These are phyloP conservation scores for Scolopax mira DNA, from an alignment of 2,113 vertebrate genomes.

Conservation along the genomic window DNA sequence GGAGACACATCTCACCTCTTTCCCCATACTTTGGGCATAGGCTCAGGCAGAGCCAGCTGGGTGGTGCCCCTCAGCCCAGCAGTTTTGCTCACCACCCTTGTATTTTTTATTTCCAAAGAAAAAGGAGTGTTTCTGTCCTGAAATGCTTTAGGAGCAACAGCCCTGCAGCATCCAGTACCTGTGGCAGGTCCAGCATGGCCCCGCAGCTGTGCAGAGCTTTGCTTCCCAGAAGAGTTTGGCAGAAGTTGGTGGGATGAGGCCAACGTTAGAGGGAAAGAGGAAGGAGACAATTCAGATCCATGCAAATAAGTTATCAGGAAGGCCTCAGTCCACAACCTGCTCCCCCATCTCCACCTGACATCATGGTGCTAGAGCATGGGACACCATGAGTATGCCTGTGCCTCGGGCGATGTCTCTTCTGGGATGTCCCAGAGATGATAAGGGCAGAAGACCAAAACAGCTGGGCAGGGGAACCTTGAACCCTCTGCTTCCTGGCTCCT, in stretches of 20 bases:
- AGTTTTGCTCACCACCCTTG: not conserved
- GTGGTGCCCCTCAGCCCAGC: rapidly evolving
- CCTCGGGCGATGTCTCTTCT: not conserved
- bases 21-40: not conserved
- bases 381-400: not conserved
- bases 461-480: not conserved
- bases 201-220: not conserved
- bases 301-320: not conserved
- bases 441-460: not conserved
- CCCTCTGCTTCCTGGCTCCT: not conserved
- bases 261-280: not conserved
- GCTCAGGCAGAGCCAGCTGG: not conserved
- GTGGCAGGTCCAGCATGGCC: not conserved
- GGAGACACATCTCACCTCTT: not conserved
- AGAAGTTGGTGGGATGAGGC: not conserved
- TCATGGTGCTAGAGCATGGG: not conserved
- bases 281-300: not conserved
- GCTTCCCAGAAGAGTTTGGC: not conserved
- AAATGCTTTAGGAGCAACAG: not conserved
- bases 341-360: not conserved
- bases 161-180: not conserved
- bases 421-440: not conserved
- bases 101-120: not conserved
- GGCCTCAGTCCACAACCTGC: not conserved
- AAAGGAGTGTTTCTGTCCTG: not conserved